phyloP scores from a whole-genome alignment of 2,888 invertebrate genomes.

The Cerceris rybyensis region DNA sequence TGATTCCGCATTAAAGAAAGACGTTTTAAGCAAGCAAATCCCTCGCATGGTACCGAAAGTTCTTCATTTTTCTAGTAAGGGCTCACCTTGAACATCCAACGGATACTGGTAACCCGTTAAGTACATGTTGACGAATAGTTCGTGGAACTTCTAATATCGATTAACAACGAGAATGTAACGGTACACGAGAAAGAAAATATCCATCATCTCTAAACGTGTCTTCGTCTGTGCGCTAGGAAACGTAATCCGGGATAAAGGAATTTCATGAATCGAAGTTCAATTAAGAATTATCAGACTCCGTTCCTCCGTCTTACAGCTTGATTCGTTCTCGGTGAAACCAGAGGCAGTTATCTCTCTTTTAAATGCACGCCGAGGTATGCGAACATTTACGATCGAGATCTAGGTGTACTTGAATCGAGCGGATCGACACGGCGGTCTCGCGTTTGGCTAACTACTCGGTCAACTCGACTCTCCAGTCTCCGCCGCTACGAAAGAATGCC shows the following conservation, averaged over 20 bases:
- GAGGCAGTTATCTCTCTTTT: background rate
- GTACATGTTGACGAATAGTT: background rate
- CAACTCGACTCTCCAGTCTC: slow-evolving; percentile 24
- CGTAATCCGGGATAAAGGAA: no score
- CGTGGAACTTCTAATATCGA: background rate
- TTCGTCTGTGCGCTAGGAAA: no score
- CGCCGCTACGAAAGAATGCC: slow-evolving; percentile 29
- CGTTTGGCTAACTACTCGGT: slow-evolving; percentile 27
- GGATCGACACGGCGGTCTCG: slow-evolving; percentile 25
- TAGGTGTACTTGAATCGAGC: slow-evolving; percentile 23
- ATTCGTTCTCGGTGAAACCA: slow-evolving; percentile 1
- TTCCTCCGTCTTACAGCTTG: background rate
- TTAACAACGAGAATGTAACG: background rate
- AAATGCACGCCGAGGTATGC: slow-evolving; percentile 9
- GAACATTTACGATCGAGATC: slow-evolving; percentile 23
- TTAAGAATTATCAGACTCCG: no score
- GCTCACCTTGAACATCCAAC: slow-evolving; percentile 9
- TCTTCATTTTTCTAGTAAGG: background rate
- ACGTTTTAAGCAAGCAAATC: slow-evolving; percentile 7
- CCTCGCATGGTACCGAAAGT: background rate
- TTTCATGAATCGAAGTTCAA: no score
- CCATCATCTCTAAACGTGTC: no score
- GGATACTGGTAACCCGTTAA: background rate
- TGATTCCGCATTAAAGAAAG: no score
- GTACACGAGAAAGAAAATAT: no score